Conservation (phyloP, 2,888 invertebrate species). For the Xestoiulus laeticollis region DNA sequence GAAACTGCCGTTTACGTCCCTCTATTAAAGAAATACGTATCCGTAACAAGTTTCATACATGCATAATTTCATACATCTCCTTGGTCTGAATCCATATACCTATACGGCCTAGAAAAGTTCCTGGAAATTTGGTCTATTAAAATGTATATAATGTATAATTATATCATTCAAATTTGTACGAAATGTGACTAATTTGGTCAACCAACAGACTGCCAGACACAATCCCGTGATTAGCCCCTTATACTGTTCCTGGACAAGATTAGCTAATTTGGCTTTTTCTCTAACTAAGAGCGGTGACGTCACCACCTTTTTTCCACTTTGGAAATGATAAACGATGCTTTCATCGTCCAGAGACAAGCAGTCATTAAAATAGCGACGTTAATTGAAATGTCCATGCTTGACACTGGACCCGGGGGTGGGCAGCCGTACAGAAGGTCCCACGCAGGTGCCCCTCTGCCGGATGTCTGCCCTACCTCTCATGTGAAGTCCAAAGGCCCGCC, state of each 20-base stretch:
- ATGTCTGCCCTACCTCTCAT: conserved; percentile 30
- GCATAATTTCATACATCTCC: too few species aligned
- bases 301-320: background rate
- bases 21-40: too few species aligned
- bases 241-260: background rate
- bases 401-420: background rate
- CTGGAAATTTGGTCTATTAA: too few species aligned
- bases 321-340: conserved; percentile 1
- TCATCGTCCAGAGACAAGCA: background rate
- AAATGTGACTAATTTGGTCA: background rate
- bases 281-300: background rate
- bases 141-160: too few species aligned
- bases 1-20: too few species aligned
- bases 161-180: background rate
- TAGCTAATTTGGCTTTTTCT: background rate
- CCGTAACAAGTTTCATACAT: too few species aligned
- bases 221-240: background rate
- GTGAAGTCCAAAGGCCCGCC: background rate
- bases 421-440: background rate
- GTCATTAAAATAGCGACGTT: conserved; percentile 18
- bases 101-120: too few species aligned
- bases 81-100: too few species aligned
- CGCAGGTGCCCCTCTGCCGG: conserved; percentile 36
- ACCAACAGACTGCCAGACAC: too few species aligned
- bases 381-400: conserved; percentile 21